Evolutionary conservation across 2,888 invertebrate genomes (phyloP).

Genomic region (Amphipoea lucens): DNA sequence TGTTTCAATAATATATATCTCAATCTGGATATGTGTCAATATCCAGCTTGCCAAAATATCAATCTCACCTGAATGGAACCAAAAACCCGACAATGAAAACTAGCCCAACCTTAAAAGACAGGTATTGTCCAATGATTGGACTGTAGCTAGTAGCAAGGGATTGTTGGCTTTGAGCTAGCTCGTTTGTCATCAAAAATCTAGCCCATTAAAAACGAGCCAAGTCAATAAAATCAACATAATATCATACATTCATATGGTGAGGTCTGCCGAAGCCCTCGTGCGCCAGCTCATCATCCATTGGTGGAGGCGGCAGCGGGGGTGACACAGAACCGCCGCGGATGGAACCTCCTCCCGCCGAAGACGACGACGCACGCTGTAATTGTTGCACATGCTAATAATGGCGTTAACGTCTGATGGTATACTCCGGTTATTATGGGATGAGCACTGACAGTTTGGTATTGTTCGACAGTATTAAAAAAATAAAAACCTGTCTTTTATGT

Average conservation of each 20-base stretch:
- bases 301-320: constrained; percentile 96
- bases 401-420: constrained; percentile 11
- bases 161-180: neutral
- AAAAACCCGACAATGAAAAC: neutral
- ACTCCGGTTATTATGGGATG: constrained; percentile 24
- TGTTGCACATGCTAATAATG: constrained; percentile 22
- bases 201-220: neutral
- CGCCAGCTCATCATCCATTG: constrained; percentile 93
- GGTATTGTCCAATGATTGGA: neutral
- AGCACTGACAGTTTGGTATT: constrained; percentile 5
- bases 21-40: neutral
- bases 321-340: constrained; percentile 92
- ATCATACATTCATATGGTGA: constrained; percentile 83
- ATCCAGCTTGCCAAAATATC: neutral
- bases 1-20: neutral
- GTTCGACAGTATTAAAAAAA: neutral
- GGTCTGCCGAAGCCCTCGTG: constrained; percentile 94
- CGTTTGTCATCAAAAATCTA: neutral
- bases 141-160: neutral
- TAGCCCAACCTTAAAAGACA: neutral
- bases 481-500: neutral
- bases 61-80: constrained; percentile 2
- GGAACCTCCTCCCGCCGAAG: constrained; percentile 81
- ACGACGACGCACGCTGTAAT: constrained; percentile 83
- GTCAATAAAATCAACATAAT: neutral